Conservation (phyloP, 1,140 invertebrate genomes). For the Aradophagus sp. region DNA sequence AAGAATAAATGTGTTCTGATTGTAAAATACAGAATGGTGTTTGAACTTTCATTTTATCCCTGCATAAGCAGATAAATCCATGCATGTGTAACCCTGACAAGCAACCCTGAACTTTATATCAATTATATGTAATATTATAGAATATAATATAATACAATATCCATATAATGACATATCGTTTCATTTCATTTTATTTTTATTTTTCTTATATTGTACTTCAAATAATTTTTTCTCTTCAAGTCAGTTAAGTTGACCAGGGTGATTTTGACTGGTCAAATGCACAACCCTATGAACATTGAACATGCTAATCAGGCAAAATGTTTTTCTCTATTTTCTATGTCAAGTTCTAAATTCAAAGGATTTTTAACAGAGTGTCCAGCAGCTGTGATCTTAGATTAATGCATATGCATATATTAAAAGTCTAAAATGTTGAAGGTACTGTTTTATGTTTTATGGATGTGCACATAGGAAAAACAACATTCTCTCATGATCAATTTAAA, state of each 20-base stretch:
- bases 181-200: slow-evolving; percentile 21
- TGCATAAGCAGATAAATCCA: slow-evolving; percentile 50
- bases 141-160: not conserved
- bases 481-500: no score
- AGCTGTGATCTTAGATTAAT: no score
- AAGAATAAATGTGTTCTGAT: slow-evolving; percentile 56
- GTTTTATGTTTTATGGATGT: no score
- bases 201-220: slow-evolving; percentile 21
- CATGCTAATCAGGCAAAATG: slow-evolving; percentile 11
- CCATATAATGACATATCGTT: slow-evolving; percentile 1
- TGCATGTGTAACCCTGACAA: slow-evolving; percentile 37
- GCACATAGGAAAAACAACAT: no score
- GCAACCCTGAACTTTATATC: slow-evolving; percentile 5
- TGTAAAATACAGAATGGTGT: slow-evolving; percentile 56
- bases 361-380: slow-evolving; percentile 16
- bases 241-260: no score
- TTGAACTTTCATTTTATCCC: slow-evolving; percentile 56
- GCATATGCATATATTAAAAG: no score
- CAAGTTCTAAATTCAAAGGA: slow-evolving; percentile 3
- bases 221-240: slow-evolving; percentile 16
- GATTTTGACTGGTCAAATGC: slow-evolving; percentile 56
- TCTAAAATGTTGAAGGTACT: no score
- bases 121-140: slow-evolving; percentile 5
- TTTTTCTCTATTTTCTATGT: slow-evolving; percentile 12
- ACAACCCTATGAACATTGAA: slow-evolving; percentile 50